Base-by-base conservation (phyloP, 2,888 invertebrate species). In the Dynastes grantii region DNA sequence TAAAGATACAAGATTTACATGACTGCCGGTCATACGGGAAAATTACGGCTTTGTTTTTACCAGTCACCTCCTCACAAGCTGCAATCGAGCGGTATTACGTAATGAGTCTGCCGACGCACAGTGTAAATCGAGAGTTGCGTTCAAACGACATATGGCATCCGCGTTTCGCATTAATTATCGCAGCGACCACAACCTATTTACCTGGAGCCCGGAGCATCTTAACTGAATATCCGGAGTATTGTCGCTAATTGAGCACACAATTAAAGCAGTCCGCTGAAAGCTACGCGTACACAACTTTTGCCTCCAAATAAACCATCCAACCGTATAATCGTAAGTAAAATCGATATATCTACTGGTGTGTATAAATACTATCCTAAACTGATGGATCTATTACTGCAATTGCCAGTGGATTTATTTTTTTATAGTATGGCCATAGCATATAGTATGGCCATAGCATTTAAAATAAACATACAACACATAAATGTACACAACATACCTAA, bases 111-210 rank as follows among this genome's bases (percentile, higher is more conserved):
- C 11, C 67, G 13, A 11, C 6, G 49, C 22, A 49, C 13, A 3
- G 45, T 22, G 67, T 45, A 67, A 16, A 58, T 58, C 40, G 58
- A 58, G 58, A 58, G 73, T 58, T 58, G 37, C 73, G 40, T 58
- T 45, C 29, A 40, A 73, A 53, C 73, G 58, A 73, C 73, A 73
- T 73, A 73, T 73, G 73, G 73, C 73, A 73, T 73, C 58, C 73
- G 58, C 58, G 73, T 58, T 73, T 73, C 40, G 73, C 58, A 73
- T 73, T 73, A 73, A 73, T 73, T 73, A 58, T 29, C 73, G 32
- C 70, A 5, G 49, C 73, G 51, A 58, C 58, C n/a, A 73, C 77
- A 77, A 77, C 77, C 77, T 77, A 77, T 77, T 77, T 77, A 77
- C 77, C 70, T 77, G 58, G 16, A 63, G 77, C 77, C 77, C 61